Evolutionary conservation across 1,140 invertebrate genomes (phyloP).

Genomic region (Asobara japonica): DNA sequence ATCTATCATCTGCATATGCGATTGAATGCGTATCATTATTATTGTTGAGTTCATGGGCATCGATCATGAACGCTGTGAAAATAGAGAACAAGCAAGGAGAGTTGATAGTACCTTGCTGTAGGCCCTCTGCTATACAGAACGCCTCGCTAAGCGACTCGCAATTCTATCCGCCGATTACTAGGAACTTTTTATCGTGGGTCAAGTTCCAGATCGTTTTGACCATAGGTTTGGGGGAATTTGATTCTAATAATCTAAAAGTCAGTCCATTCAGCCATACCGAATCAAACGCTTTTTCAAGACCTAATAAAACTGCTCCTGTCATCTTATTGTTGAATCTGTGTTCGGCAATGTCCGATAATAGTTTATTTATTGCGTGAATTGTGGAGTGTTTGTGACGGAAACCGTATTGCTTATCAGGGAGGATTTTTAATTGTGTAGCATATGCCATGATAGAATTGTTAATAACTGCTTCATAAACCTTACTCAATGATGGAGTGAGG

Average conservation of each 20-base stretch:
- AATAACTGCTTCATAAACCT: conserved; percentile 7
- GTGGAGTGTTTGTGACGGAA: conserved; percentile 10
- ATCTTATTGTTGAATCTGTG: neutral
- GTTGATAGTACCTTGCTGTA: conserved; percentile 26
- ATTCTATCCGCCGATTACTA: neutral
- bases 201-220: neutral
- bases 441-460: neutral
- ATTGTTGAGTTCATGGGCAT: conserved; percentile 1
- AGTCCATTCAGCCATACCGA: neutral
- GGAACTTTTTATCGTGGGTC: neutral
- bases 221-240: neutral
- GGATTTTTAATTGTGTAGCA: neutral
- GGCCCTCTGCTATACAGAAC: conserved; percentile 21
- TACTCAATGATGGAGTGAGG: neutral
- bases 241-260: neutral
- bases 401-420: neutral
- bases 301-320: neutral
- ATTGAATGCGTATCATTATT: neutral
- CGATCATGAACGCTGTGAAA: conserved; percentile 12
- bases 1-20: conserved; percentile 24
- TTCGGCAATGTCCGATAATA: neutral
- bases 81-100: conserved; percentile 26
- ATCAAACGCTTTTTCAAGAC: conserved; percentile 7
- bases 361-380: conserved; percentile 9
- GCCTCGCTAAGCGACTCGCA: neutral